Evolutionary conservation across 1,140 invertebrate species (phyloP).

Genomic region (Sogatella furcifera): DNA sequence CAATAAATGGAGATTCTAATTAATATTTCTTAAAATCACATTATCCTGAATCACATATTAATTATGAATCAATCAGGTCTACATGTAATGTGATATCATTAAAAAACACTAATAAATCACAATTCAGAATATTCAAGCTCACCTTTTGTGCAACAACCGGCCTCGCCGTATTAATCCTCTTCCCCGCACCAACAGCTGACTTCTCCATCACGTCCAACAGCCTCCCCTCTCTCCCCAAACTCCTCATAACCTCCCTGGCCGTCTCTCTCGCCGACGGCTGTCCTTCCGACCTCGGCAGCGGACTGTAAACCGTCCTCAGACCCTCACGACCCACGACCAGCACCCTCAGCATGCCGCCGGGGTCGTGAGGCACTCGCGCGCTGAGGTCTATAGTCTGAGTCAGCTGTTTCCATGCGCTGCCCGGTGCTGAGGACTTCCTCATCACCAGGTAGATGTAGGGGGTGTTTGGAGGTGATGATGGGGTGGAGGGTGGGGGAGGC

Average conservation of each 20-base stretch:
- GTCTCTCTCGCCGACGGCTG: constrained; percentile 12
- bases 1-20: too few relatives aligned
- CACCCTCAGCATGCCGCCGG: constrained; percentile 44
- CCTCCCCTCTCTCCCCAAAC: neutral
- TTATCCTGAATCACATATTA: too few relatives aligned
- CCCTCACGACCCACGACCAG: constrained; percentile 51
- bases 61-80: too few relatives aligned
- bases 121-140: too few relatives aligned
- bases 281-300: constrained; percentile 20
- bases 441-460: constrained; percentile 58
- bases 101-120: too few relatives aligned
- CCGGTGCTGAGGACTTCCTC: constrained; percentile 33
- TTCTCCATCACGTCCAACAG: neutral
- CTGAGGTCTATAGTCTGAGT: constrained; percentile 47
- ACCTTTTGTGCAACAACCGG: neutral
- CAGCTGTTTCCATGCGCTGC: constrained; percentile 27
- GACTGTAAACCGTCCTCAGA: constrained; percentile 53
- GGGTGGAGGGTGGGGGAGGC: constrained; percentile 40
- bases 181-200: neutral
- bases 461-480: constrained; percentile 20
- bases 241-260: neutral
- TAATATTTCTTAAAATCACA: too few relatives aligned
- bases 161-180: neutral
- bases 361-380: constrained; percentile 43
- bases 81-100: too few relatives aligned